Percentiles rank a stretch among this genome's conserved stretches.
Conservation (phyloP, 2,113 vertebrate genomes). For the Calypte anna region DNA sequence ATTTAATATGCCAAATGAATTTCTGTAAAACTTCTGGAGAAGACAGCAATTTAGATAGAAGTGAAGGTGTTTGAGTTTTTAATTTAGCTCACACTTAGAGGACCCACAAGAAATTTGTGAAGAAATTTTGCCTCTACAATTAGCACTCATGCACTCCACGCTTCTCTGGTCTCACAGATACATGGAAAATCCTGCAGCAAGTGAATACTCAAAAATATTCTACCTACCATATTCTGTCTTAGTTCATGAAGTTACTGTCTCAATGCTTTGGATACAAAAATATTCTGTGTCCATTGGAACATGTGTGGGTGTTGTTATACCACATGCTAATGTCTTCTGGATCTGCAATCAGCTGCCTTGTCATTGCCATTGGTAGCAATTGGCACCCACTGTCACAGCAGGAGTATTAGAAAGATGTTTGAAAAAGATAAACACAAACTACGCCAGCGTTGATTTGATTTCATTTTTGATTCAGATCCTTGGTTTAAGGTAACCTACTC, state of each 20-base stretch:
- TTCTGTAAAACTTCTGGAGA: not conserved
- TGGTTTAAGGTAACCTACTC: not conserved
- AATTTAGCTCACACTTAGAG: not conserved
- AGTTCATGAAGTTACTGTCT: not conserved
- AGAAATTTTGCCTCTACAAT: not conserved
- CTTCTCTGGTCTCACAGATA: not conserved
- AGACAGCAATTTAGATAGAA: not conserved
- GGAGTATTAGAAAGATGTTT: not conserved
- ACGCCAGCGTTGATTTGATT: not conserved
- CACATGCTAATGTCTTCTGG: not conserved
- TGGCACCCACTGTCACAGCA: not conserved
- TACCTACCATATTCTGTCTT: not conserved
- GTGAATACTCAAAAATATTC: not conserved
- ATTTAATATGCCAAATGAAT: not conserved
- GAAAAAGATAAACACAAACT: not conserved
- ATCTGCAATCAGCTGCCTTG: not conserved
- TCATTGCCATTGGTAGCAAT: not conserved
- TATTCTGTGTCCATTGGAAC: not conserved
- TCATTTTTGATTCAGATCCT: not conserved
- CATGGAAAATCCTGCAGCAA: not conserved
- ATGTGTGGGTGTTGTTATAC: not conserved
- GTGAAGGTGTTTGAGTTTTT: not conserved
- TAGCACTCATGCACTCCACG: not conserved
- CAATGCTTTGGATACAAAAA: not conserved
- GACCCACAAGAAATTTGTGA: not conserved